Evolutionary conservation across 2,888 invertebrate genomes (phyloP), one percentile per base, ranked within the genome.

Genomic region (Lithophane semibrunnea): DNA sequence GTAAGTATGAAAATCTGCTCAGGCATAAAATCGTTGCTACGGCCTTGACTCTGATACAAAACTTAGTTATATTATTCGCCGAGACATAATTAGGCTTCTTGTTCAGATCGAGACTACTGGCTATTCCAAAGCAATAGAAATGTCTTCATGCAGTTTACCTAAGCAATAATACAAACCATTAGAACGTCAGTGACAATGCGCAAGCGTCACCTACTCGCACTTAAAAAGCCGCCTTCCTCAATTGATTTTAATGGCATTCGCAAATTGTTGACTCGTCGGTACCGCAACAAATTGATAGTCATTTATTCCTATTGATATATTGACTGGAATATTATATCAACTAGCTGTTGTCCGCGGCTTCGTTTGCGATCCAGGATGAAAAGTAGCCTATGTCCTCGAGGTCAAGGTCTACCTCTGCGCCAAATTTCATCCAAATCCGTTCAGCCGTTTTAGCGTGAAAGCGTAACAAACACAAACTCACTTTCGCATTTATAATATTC

Each of bases 191-290:
- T 29, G 24, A 49, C 37, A 82, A 56, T 54, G 37, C 44, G 13
- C 47, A 61, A 68, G 8, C n/a, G 13, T 67, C 61, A 52, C 54
- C 29, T 49, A 56, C 49, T 29, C 24, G 44, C 29, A 70, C 60
- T 54, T 52, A 54, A 65, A 54, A 52, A 67, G 61, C 9, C 65
- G 7, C 24, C 58, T 58, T 77, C 61, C 58, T 63, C 44, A 77
- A 77, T 83, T 71, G 37, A 70, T 80, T 47, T 67, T 63, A 71
- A 67, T 58, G 56, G 29, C 52, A 24, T 47, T 67, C 65, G 44
- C n/a, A 37, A 60, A 61, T 21, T 42, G 7, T n/a, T 9, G 18
- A 47, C 10, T 47, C 16, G 37, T 70, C 8, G 10, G 18, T n/a
- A 12, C 2, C 21, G 1, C 12, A 58, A 67, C 24, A 37, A 61